Conservation (phyloP, 2,797 vertebrate species). For the Dendrocincla fuliginosa region DNA sequence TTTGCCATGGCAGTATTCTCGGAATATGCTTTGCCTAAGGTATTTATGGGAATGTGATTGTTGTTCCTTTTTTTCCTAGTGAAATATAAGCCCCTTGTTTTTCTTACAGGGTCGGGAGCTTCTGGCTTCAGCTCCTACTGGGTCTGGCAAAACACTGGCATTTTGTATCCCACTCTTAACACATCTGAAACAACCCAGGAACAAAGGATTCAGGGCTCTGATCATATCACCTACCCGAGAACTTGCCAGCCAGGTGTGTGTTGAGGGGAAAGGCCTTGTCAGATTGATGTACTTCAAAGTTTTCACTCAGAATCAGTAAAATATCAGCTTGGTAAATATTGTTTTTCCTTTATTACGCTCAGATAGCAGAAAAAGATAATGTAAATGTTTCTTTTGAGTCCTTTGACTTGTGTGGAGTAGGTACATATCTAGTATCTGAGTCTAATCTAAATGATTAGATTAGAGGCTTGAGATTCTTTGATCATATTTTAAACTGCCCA, state of each 20-base stretch:
- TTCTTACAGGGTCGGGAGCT: conserved; percentile 86
- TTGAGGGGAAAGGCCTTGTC: background rate
- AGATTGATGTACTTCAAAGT: background rate
- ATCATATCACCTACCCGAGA: conserved; percentile 94
- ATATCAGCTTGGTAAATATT: background rate
- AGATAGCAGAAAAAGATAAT: background rate
- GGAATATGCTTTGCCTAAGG: background rate
- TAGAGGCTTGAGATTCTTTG: background rate
- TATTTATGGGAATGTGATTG: background rate
- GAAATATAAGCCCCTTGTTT: background rate
- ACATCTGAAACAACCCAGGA: conserved; percentile 88
- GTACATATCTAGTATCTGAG: background rate
- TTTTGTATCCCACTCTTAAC: conserved; percentile 91
- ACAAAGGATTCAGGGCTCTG: conserved; percentile 92
- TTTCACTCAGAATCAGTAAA: background rate
- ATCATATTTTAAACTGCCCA: background rate
- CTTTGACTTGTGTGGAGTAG: background rate
- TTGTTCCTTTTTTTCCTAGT: background rate
- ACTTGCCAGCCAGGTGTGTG: conserved; percentile 89
- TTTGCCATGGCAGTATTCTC: background rate
- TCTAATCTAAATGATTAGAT: background rate
- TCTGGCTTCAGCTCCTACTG: conserved; percentile 93
- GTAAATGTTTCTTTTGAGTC: background rate
- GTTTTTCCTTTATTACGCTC: background rate
- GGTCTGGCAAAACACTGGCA: conserved; percentile 95